Conservation (phyloP, 2,113 vertebrate species). For the Pollachius pollachius region DNA sequence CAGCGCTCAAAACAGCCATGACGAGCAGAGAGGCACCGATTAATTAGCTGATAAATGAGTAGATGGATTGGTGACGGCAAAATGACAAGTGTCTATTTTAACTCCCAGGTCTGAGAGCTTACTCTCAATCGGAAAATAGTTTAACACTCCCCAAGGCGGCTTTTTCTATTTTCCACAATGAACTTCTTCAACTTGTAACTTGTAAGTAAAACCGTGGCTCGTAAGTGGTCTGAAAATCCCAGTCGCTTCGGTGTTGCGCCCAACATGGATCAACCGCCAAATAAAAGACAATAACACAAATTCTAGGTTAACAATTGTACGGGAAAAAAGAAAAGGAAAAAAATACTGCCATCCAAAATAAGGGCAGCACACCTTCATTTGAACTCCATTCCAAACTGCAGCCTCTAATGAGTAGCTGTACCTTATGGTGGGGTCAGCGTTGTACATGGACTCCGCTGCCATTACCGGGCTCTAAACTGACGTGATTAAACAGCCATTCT, state of each 20-base stretch:
- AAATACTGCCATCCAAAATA: conserved; percentile 28
- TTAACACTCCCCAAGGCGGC: too few relatives aligned
- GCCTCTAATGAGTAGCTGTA: conserved; percentile 64
- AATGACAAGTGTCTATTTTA: too few relatives aligned
- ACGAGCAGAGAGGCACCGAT: too few relatives aligned
- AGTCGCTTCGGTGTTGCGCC: neutral
- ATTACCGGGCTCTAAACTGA: conserved; percentile 73
- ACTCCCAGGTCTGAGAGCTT: too few relatives aligned
- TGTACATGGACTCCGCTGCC: conserved; percentile 58
- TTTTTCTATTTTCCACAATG: too few relatives aligned
- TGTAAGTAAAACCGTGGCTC: too few relatives aligned
- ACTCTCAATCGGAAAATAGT: too few relatives aligned
- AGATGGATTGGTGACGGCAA: too few relatives aligned
- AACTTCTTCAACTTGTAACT: neutral
- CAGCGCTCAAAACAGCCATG: too few relatives aligned
- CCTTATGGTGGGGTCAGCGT: conserved; percentile 51
- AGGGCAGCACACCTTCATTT: conserved; percentile 16
- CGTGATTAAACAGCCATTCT: conserved; percentile 77
- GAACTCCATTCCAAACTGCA: conserved; percentile 29
- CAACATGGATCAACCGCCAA: neutral
- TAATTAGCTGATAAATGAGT: too few relatives aligned
- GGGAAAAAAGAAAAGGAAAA: conserved; percentile 10
- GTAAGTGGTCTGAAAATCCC: neutral
- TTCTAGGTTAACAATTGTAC: neutral
- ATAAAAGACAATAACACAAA: neutral